phyloP scores from a whole-genome alignment of 2,113 vertebrate species.

The Salvelinus alpinus region DNA sequence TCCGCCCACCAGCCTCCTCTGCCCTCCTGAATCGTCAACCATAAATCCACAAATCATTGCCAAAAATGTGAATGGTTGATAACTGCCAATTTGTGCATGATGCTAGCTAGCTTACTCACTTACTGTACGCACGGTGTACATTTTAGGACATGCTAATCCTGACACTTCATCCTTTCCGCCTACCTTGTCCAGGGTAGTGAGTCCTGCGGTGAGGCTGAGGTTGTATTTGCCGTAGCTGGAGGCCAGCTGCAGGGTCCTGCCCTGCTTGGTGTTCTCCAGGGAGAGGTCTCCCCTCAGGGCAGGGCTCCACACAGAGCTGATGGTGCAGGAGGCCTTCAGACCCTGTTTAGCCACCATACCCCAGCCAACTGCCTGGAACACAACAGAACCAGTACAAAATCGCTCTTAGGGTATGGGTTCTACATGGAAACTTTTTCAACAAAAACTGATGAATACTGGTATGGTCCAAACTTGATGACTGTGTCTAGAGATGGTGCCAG shows the following conservation, averaged over 20 bases:
- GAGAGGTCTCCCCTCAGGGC: conserved; percentile 72
- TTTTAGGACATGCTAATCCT: too few species aligned
- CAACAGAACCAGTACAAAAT: neutral
- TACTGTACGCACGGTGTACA: too few species aligned
- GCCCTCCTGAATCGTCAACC: too few species aligned
- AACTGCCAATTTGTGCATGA: too few species aligned
- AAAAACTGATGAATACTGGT: too few species aligned
- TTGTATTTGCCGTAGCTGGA: conserved; percentile 71
- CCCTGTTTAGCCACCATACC: conserved; percentile 64
- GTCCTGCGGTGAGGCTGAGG: conserved; percentile 74
- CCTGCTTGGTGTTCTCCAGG: conserved; percentile 66
- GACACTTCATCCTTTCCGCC: conserved; percentile 12
- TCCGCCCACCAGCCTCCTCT: too few species aligned
- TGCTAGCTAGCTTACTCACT: too few species aligned
- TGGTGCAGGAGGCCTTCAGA: conserved; percentile 73
- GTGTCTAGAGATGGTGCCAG: too few species aligned
- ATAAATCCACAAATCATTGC: too few species aligned
- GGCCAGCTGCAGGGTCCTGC: conserved; percentile 73
- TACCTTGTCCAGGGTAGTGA: conserved; percentile 71
- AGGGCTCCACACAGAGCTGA: conserved; percentile 78
- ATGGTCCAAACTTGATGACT: too few species aligned
- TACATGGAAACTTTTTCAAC: too few species aligned
- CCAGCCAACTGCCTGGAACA: conserved; percentile 71
- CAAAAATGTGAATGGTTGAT: too few species aligned
- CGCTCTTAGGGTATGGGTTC: neutral